Conservation (phyloP, 2,888 invertebrate genomes). For the Dyspetes luteomarginatus region DNA sequence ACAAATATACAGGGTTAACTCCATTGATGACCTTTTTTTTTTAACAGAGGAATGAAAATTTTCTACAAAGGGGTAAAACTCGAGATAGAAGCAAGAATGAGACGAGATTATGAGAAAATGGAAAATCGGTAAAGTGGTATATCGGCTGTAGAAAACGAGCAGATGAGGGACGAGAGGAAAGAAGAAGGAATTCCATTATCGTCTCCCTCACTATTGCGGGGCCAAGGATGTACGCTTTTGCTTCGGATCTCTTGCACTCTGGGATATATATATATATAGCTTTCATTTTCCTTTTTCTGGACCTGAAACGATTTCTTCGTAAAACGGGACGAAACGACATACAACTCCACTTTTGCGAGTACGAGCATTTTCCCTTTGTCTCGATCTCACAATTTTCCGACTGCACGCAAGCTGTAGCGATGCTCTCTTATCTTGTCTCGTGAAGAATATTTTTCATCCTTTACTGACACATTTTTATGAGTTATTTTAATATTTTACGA, state of each 20-base stretch:
- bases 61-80: neutral
- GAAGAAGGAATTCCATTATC: conserved; percentile 35
- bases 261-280: neutral
- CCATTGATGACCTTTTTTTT: neutral
- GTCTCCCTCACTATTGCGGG: neutral
- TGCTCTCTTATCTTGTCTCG: neutral
- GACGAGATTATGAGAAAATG: neutral
- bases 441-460: neutral
- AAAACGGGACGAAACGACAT: too few species aligned
- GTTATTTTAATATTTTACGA: neutral
- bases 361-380: conserved; percentile 13
- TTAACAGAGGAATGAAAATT: neutral
- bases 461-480: neutral
- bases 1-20: neutral
- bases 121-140: neutral
- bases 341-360: neutral
- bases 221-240: conserved; percentile 13
- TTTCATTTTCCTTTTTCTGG: neutral
- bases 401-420: neutral
- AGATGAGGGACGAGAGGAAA: neutral
- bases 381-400: conserved; percentile 18
- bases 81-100: neutral
- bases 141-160: neutral
- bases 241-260: too few species aligned
- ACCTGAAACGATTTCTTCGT: neutral